Evolutionary conservation across 2,888 invertebrate species (phyloP), one percentile per base, ranked within the genome.

Genomic region (Tenthredo scrophulariae): DNA sequence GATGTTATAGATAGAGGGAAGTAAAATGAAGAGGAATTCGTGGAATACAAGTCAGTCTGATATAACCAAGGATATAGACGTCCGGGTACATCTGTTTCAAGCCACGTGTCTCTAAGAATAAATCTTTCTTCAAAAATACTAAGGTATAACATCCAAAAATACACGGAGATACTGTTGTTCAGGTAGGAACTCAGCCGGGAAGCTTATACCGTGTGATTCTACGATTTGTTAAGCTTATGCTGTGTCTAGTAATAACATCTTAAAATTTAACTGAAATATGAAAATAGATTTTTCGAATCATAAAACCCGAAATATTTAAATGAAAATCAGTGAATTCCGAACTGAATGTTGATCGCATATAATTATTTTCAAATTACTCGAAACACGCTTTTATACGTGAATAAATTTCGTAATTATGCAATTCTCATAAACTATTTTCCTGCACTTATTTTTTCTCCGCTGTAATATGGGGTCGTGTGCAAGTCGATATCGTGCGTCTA

Each of bases 91-190:
- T 91, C 91, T 91, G 91, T 91, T 91, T 88, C 90, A 88, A 89
- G 88, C 88, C 91, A 90, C 91, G 91, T 90, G 91, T 90, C 89
- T 89, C 89, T 89, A 88, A 85, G 91, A 91, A 91, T 91, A 91
- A 90, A 91, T 90, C 89, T 87, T 88, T 88, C 88, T 86, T 87
- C 86, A 87, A 87, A 88, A 88, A 88, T 87, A 87, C 84, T 80
- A 83, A 84, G 54, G 79, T 43, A 33, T 46, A 62, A 43, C 33
- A 40, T 80, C 43, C 80, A 37, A 9, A 80, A 80, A 80, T 80
- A 80, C 58, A 50, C 37, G 26, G n/a, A 80, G 80, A 80, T 62
- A 40, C 62, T 50, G 80, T 37, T 80, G 26, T 80, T 62, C 62
- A 80, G 37, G 29, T 40, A 62, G 33, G 37, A 74, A 74, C 43